Evolutionary conservation across 2,113 vertebrate genomes (phyloP).

Genomic region (Donacobius atricapilla): DNA sequence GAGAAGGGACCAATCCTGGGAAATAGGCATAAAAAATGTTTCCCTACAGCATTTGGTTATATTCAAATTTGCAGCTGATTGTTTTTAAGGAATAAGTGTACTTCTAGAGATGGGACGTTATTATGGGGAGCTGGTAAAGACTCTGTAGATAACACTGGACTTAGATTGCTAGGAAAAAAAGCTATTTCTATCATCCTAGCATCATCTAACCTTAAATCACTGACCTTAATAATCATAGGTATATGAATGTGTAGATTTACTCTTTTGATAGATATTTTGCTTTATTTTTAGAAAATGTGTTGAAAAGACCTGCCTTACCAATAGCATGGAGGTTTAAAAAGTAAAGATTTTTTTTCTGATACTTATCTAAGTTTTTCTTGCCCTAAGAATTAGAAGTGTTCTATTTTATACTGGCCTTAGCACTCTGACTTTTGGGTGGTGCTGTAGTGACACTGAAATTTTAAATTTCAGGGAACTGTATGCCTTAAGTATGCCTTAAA

Average conservation of each 20-base stretch:
- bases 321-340: background rate
- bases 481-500: background rate
- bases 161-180: background rate
- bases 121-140: background rate
- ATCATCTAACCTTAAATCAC: background rate
- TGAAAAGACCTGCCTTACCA: background rate
- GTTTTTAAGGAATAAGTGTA: background rate
- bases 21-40: background rate
- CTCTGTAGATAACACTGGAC: background rate
- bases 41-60: background rate
- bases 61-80: slow-evolving; percentile 15
- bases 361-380: background rate
- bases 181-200: background rate
- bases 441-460: background rate
- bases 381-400: background rate
- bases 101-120: background rate
- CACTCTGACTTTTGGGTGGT: background rate
- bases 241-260: background rate
- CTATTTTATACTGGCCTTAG: background rate
- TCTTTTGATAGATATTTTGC: background rate
- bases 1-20: background rate
- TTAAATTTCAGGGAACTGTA: background rate
- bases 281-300: background rate
- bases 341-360: background rate
- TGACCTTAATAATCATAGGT: background rate